Evolutionary conservation across 2,113 vertebrate species (phyloP), one percentile per base, ranked within the genome.

Genomic region (Chaetodon auriga): DNA sequence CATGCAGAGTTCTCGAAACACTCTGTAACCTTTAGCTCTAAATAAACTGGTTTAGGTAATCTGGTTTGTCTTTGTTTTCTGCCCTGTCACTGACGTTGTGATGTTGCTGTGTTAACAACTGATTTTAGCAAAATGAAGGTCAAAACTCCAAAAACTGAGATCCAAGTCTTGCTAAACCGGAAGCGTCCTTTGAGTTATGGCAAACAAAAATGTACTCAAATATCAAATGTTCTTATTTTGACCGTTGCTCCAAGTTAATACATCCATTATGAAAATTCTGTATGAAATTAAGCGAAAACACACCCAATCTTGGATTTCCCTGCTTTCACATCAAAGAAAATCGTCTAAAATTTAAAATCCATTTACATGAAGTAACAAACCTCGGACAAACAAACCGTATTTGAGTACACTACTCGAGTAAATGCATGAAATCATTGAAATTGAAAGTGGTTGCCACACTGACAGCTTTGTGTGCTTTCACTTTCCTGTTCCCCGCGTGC

Each of bases 401-500:
- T 23, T 10, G 25, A 19, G 25, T 38, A 4, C 19, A 23, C 12
- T 6, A 12, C 51, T 41, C 18, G 18, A 72, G 43, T 54, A 62
- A 73, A 75, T 68, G 60, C 55, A 69, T 60, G 23, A 81, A 87
- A 84, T 80, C 45, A 23, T 62, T 23, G 21, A 75, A 84, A 82
- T 58, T 77, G 70, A 80, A 82, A 75, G 57, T 49, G 58, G 66
- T 58, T 68, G 6, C 63, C 63, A 11, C 58, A 61, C 51, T 71
- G 43, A 48, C 49, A 38, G 83, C 68, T 36, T 57, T 61, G 75
- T 49, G 65, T 46, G 55, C 81, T 89, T 86, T 84, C 82, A 74
- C 85, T 86, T 89, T 90, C 36, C 81, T 36, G 76, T 73, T 81
- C 53, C 76, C 74, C 45, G 9, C 46, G 78, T 88, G 86, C 82